Evolutionary conservation across 2,797 vertebrate species (phyloP).

Genomic region (Lophotriccus pileatus): DNA sequence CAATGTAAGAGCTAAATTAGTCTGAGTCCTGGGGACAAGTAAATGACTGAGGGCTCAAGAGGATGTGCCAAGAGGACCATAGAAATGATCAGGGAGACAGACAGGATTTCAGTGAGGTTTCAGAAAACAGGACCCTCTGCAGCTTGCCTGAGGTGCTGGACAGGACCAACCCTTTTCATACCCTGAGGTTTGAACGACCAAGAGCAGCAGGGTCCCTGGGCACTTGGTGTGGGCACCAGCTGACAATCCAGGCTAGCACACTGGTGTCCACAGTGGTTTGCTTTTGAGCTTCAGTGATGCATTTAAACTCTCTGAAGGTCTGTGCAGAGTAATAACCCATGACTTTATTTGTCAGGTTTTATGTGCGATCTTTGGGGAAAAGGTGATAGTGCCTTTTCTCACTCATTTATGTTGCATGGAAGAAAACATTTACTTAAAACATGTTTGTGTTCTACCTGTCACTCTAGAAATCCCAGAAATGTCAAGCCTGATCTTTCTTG

Average conservation of each 20-base stretch:
- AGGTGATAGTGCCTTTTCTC: not conserved
- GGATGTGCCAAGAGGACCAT: not conserved
- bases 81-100: not conserved
- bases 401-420: not conserved
- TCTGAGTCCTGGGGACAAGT: not conserved
- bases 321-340: not conserved
- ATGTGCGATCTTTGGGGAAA: not conserved
- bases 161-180: not conserved
- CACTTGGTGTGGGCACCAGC: not conserved
- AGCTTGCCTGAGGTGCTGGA: accelerated
- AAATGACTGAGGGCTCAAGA: not conserved
- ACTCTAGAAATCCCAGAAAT: not conserved
- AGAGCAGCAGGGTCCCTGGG: not conserved
- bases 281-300: not conserved
- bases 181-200: not conserved
- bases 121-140: not conserved
- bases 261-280: accelerated
- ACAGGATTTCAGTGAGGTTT: not conserved
- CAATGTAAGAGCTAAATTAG: not conserved
- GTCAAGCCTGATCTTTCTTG: not conserved
- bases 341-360: not conserved
- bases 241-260: not conserved
- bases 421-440: not conserved
- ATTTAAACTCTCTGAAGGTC: not conserved
- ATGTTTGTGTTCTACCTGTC: not conserved